These are phyloP conservation scores for Pseudobourletiella spinata DNA, from an alignment of 1,140 invertebrate species.

Conservation along the genomic window DNA sequence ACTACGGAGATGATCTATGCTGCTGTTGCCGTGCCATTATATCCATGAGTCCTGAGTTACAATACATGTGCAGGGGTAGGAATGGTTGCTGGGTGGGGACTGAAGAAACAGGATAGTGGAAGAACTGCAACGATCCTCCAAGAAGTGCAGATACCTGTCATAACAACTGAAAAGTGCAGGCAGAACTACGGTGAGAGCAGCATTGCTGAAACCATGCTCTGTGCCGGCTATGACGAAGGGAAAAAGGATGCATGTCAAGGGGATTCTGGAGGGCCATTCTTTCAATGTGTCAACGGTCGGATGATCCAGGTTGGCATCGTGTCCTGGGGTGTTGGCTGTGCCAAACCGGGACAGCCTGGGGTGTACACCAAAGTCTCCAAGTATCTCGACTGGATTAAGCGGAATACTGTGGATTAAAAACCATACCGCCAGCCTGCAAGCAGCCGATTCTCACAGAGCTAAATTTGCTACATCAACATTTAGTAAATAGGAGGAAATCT, in stretches of 20 bases:
- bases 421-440: too few species aligned
- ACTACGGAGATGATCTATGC: too few species aligned
- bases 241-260: slow-evolving; percentile 62
- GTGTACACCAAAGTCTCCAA: slow-evolving; percentile 51
- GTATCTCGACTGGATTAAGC: slow-evolving; percentile 9
- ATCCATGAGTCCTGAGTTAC: too few species aligned
- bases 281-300: too few species aligned
- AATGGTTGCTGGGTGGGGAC: slow-evolving; percentile 3
- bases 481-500: too few species aligned
- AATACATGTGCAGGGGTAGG: too few species aligned
- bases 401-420: too few species aligned
- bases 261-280: slow-evolving; percentile 25
- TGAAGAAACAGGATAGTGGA: neutral
- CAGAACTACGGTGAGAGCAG: too few species aligned
- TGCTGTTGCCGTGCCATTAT: too few species aligned
- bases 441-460: too few species aligned
- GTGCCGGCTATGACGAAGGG: slow-evolving; percentile 59
- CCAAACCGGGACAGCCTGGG: slow-evolving; percentile 47
- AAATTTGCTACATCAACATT: too few species aligned
- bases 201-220: slow-evolving; percentile 39
- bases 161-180: neutral
- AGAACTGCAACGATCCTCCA: neutral
- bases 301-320: slow-evolving; percentile 44
- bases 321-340: slow-evolving; percentile 55
- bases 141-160: neutral